phyloP scores from a whole-genome alignment of 2,797 vertebrate species.

The Notamacropus eugenii region DNA sequence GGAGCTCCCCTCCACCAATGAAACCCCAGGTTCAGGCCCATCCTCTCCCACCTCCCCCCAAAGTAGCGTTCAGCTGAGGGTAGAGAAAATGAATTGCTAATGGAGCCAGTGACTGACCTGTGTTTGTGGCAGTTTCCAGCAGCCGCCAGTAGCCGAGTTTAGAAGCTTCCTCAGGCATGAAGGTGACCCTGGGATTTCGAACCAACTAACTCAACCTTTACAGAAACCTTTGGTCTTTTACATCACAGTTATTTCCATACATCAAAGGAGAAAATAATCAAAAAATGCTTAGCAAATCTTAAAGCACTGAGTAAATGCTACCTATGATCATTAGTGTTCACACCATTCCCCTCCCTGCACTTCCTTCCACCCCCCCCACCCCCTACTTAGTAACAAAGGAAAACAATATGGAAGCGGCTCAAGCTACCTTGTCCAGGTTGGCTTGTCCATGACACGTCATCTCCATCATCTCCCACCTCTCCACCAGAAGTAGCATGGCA shows the following conservation, averaged over 20 bases:
- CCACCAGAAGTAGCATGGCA: not conserved
- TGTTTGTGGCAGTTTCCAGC: not conserved
- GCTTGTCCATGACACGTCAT: not conserved
- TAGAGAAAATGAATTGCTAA: not conserved
- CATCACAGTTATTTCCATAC: not conserved
- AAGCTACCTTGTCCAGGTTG: not conserved
- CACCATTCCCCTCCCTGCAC: not conserved
- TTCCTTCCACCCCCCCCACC: too few species aligned
- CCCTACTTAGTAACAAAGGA: not conserved
- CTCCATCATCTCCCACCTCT: not conserved
- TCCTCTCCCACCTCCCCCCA: not conserved
- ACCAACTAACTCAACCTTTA: not conserved
- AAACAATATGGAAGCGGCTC: not conserved
- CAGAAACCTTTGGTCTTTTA: not conserved
- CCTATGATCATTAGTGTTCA: not conserved
- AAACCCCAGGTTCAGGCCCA: not conserved
- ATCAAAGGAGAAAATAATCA: not conserved
- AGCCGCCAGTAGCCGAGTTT: not conserved
- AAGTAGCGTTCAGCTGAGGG: not conserved
- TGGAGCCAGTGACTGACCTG: not conserved
- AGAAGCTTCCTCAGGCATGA: not conserved
- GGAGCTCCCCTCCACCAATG: not conserved
- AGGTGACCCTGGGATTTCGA: not conserved
- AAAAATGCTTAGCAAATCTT: not conserved
- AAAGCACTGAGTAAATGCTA: not conserved